These are phyloP conservation scores for Malurus melanocephalus DNA, from an alignment of 2,113 vertebrate genomes.

Conservation along the genomic window DNA sequence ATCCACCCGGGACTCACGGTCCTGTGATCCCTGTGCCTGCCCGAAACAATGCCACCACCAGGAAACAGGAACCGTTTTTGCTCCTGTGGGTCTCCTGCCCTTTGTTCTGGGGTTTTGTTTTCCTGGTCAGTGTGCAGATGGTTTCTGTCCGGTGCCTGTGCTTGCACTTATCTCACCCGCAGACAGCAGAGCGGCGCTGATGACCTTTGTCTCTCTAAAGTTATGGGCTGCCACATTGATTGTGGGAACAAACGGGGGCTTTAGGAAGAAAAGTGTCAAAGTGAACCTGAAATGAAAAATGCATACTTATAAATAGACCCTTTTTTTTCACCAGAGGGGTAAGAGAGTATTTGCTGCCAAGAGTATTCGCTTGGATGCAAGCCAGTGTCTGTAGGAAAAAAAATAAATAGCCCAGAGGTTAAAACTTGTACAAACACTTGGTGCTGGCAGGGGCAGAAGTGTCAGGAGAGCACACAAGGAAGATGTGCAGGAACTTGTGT, in stretches of 20 bases:
- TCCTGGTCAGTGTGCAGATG: background rate
- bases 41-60: background rate
- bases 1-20: accelerated
- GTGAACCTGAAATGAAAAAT: background rate
- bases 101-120: background rate
- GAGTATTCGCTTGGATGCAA: background rate
- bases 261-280: background rate
- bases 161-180: background rate
- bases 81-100: background rate
- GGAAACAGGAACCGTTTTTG: background rate
- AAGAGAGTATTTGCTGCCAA: background rate
- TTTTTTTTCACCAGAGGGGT: background rate
- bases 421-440: background rate
- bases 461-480: background rate
- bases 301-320: background rate
- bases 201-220: background rate
- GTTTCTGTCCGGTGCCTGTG: background rate
- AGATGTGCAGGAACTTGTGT: background rate
- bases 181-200: accelerated
- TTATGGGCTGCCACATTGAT: background rate
- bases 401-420: background rate
- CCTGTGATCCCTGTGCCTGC: accelerated
- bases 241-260: background rate
- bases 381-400: background rate
- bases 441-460: background rate